A percentile compares a stretch with the other conserved stretches of the same genome.
Evolutionary conservation across 2,888 invertebrate genomes (phyloP).

Genomic region (Eumerus sabulonum): DNA sequence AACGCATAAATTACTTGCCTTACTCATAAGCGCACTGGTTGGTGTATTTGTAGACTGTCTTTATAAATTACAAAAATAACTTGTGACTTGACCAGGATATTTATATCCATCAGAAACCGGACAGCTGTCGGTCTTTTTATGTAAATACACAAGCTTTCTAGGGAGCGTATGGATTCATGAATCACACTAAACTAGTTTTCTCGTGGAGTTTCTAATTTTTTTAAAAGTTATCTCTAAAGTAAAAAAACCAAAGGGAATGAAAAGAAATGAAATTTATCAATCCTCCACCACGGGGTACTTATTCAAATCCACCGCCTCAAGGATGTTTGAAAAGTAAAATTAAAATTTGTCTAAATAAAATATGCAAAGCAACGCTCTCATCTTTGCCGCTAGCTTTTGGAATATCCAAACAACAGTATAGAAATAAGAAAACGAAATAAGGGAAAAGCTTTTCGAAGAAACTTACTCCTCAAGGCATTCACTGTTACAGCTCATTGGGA

Average conservation of each 20-base stretch:
- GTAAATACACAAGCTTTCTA: neutral
- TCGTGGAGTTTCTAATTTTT: neutral
- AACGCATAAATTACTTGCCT: too few relatives aligned
- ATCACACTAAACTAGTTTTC: slow-evolving; percentile 6
- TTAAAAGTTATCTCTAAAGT: slow-evolving; percentile 5
- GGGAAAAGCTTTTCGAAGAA: slow-evolving; percentile 9
- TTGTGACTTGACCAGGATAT: neutral
- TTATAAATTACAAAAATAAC: neutral
- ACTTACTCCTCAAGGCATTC: slow-evolving; percentile 6
- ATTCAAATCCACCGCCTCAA: slow-evolving; percentile 38
- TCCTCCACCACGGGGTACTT: slow-evolving; percentile 47
- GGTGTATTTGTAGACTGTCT: too few relatives aligned
- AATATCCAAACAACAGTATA: neutral
- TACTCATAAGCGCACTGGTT: too few relatives aligned
- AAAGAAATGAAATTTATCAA: slow-evolving; percentile 46
- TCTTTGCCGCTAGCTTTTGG: slow-evolving; percentile 12
- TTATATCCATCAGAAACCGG: neutral
- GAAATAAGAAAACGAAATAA: neutral
- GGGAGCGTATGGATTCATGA: neutral
- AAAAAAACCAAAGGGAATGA: slow-evolving; percentile 1
- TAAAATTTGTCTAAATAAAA: slow-evolving; percentile 56
- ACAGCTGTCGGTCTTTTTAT: neutral
- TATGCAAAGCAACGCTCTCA: slow-evolving; percentile 58
- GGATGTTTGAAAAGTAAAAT: slow-evolving; percentile 36
- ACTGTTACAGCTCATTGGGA: slow-evolving; percentile 9